Conservation (phyloP, 2,797 vertebrate genomes). For the Lutjanus campechanus region DNA sequence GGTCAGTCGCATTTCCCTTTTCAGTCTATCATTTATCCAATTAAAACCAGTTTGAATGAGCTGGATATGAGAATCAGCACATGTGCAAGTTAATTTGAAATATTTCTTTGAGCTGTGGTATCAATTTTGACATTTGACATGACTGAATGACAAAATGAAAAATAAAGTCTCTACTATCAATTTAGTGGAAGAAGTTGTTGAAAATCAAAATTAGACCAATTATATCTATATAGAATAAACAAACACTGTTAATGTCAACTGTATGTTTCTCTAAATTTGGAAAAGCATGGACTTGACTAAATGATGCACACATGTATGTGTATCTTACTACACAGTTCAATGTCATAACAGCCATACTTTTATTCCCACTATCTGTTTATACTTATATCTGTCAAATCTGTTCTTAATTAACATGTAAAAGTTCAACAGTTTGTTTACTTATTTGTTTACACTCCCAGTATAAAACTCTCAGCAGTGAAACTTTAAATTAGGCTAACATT, state of each 20-base stretch:
- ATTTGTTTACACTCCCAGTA: not conserved
- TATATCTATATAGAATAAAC: not conserved
- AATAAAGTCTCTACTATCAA: not conserved
- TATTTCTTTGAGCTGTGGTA: not conserved
- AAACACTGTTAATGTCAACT: not conserved
- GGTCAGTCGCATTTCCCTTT: not conserved
- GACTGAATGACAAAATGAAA: not conserved
- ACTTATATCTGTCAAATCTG: not conserved
- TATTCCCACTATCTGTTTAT: not conserved
- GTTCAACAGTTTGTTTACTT: not conserved
- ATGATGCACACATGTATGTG: not conserved
- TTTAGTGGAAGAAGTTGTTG: no score
- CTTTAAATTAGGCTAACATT: conserved; percentile 10
- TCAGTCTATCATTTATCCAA: not conserved
- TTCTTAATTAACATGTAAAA: not conserved
- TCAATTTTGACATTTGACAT: not conserved
- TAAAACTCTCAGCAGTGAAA: not conserved
- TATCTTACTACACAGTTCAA: not conserved
- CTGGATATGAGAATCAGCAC: not conserved
- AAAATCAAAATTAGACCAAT: not conserved
- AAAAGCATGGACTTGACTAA: not conserved
- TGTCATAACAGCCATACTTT: not conserved
- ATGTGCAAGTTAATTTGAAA: not conserved
- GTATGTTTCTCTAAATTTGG: not conserved
- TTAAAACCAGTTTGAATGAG: not conserved